Percentiles rank a stretch among this genome's conserved stretches.
Evolutionary conservation across 92 coral and sea anemone genomes (phyloP).

Genomic region (Palythoa grandiflora): DNA sequence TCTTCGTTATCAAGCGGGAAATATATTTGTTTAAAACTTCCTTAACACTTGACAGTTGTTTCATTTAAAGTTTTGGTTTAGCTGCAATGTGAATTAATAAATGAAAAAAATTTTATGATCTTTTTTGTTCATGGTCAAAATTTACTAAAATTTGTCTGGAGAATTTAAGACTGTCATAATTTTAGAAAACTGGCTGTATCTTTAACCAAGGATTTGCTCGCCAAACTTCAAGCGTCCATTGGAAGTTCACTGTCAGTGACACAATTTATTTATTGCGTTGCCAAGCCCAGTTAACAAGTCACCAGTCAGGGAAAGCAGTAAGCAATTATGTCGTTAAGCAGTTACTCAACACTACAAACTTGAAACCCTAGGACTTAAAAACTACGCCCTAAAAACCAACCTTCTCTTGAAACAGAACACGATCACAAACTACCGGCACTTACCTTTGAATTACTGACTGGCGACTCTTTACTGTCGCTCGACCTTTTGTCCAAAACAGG

Average conservation of each 20-base stretch:
- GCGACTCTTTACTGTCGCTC: slow-evolving; percentile 24
- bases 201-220: no score
- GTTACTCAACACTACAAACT: not conserved
- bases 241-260: not conserved
- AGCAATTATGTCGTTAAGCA: not conserved
- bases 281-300: not conserved
- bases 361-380: not conserved
- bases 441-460: slow-evolving; percentile 30
- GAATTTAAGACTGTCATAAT: no score
- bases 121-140: not conserved
- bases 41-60: not conserved
- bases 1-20: not conserved
- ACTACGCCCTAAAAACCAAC: not conserved
- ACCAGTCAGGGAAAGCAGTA: not conserved
- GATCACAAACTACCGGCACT: not conserved
- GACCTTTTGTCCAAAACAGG: slow-evolving; percentile 37
- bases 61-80: not conserved
- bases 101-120: not conserved
- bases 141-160: no score
- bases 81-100: not conserved
- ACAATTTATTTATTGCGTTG: not conserved
- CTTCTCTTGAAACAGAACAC: not conserved
- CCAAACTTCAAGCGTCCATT: no score
- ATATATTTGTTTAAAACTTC: not conserved
- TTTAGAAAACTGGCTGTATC: no score